Evolutionary conservation across 1,140 invertebrate species (phyloP), one percentile per base, ranked within the genome.

Genomic region (Trypoxylus dichotomus): DNA sequence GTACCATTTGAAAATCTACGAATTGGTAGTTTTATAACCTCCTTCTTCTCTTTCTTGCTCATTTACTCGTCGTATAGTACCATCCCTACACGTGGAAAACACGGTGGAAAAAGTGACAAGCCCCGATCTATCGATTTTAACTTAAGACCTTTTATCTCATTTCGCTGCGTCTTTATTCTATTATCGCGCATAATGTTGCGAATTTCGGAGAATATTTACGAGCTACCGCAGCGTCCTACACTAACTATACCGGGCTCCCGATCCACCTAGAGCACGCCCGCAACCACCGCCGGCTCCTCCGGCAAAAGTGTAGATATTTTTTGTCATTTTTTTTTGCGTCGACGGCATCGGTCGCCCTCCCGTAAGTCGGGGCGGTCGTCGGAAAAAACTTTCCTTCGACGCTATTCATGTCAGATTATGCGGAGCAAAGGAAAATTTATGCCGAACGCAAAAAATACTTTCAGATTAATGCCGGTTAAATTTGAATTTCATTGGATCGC

Each of bases 331-430:
- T 54, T 19, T 54, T 54, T 54, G 47, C 47, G 47, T 54, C 19
- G 47, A n/a, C 19, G 47, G 7, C 19, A 15, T 7, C 19, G 47
- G 19, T 54, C 47, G 19, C 47, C 47, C 6, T 37, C 32, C 47
- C 15, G 47, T n/a, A 54, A 54, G 47, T 13, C 47, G 13, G 47
- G 19, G 19, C 47, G 15, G 47, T 2, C 32, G 2, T n/a, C 47
- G 47, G 19, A 54, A 54, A n/a, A 54, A 54, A 54, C 15, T 54
- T 54, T 54, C 19, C 47, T 3, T 1, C 47, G 47, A 54, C 47
- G 47, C 47, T 54, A 54, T 54, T 54, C 47, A 54, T 54, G 47
- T 54, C 47, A 54, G 47, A 54, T 54, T 54, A 54, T 54, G 47
- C 47, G 15, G 47, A 54, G 47, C 47, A 54, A 54, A 54, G 47